Evolutionary conservation across 2,113 vertebrate species (phyloP).

Genomic region (Oreochromis niloticus): DNA sequence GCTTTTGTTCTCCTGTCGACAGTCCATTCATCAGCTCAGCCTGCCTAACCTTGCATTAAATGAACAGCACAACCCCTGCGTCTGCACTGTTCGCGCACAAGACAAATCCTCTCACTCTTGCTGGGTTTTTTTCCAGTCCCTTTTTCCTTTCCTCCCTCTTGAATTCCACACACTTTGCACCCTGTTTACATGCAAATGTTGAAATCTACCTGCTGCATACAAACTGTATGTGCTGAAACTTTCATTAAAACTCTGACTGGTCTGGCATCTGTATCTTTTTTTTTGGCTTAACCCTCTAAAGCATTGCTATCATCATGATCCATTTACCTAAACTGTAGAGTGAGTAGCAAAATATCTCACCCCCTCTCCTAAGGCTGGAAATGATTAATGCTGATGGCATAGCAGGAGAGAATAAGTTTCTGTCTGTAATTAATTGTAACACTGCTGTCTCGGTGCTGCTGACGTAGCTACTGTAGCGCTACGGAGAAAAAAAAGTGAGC

Average conservation of each 20-base stretch:
- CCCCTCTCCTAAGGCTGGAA: not conserved
- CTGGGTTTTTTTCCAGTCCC: not conserved
- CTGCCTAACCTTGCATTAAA: slow-evolving; percentile 89
- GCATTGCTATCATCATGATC: not conserved
- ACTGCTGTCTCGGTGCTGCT: slow-evolving; percentile 26
- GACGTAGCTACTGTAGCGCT: slow-evolving; percentile 47
- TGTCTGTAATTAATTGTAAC: slow-evolving; percentile 52
- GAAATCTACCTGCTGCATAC: not conserved
- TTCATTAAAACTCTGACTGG: not conserved
- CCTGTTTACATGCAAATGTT: not conserved
- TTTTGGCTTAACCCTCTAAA: not conserved
- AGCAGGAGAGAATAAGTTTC: slow-evolving; percentile 32
- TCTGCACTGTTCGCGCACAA: slow-evolving; percentile 64
- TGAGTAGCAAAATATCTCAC: not conserved
- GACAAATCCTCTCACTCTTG: slow-evolving; percentile 62
- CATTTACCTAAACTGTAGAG: not conserved
- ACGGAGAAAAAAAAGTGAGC: not conserved
- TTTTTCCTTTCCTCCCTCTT: not conserved
- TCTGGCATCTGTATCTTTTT: not conserved
- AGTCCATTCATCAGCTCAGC: slow-evolving; percentile 83
- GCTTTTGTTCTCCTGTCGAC: slow-evolving; percentile 80
- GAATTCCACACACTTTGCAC: not conserved
- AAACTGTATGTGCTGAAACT: not conserved
- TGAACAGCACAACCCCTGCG: slow-evolving; percentile 81
- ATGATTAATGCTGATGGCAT: slow-evolving; percentile 27